Base-by-base conservation (phyloP, 2,797 vertebrate genomes). In the Chelmon rostratus region DNA sequence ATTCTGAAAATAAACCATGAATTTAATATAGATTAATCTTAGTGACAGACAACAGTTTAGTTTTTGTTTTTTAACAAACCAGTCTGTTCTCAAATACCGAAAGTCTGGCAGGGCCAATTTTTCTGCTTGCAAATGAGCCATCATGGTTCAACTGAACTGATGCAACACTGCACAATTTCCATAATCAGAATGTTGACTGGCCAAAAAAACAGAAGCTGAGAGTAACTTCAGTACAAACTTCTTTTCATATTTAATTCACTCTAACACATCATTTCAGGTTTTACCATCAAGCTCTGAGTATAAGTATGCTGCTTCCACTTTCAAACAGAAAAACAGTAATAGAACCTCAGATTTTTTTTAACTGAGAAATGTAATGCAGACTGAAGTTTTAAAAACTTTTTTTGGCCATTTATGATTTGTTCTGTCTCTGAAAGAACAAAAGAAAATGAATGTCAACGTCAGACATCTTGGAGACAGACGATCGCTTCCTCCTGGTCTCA, bases 231-330 rank as follows among this genome's bases (percentile, higher is more conserved):
- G 11, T 7, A 23, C 2, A 79, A 69, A 68, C 15, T 35, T 6
- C 1, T 40, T 79, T 73, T 47, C 1, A 56, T 23, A 28, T 63
- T 38, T 37, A 35, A 61, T 31, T 78, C 0, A 57, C 9, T 80
- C 76, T 71, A 42, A 73, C 63, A 77, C 16, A 33, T 23, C 15
- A 16, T 64, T 37, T 31, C 35, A 23, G 18, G 67, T 47, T 76
- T 75, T 50, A 47, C 8, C 42, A 70, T 50, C 8, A 0, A 81
- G 25, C 42, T 73, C 13, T 65, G 78, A n/a, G n/a, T n/a, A n/a
- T n/a, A n/a, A n/a, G n/a, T n/a, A 63, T 15, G 21, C 33, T 1
- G 18, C 33, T 47, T 76, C 25, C n/a, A 33, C 58, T 79, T n/a
- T 84, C 33, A 70, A 21, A 25, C 8, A 66, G 44, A 68, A 38